Base-by-base conservation (phyloP, 2,888 invertebrate genomes). In the Napeogenes inachia region DNA sequence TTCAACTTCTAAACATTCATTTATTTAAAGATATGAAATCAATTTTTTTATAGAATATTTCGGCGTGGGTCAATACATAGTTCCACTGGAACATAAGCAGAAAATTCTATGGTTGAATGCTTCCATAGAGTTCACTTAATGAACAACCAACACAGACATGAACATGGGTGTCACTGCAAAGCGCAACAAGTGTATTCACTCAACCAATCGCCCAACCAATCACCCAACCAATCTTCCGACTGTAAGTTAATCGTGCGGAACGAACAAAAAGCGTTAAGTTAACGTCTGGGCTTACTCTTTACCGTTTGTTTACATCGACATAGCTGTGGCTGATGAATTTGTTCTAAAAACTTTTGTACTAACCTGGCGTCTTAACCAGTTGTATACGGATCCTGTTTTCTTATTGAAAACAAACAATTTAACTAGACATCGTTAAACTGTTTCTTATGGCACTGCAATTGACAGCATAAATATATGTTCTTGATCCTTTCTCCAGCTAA, bases 161-260 rank as follows among this genome's bases (percentile, higher is more conserved):
- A 73, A 73, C 73, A 68, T 64, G 63, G 53, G 62, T 69, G 68
- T 74, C 74, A 74, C 74, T 71, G 73, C 67, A 68, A 68, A 76
- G 75, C 71, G 78, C 84, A 84, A 84, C 82, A 84, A 82, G 82
- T 82, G 75, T 68, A 63, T 64, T 72, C 74, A 73, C 74, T 74
- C 73, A 70, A 79, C 78, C 64, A 67, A 73, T 79, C 74, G 68
- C 10, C 38, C 56, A 68, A 75, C 68, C 59, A 63, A 61, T 74
- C 65, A 58, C 38, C 56, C 6, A 30, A 50, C n/a, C 8, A n/a
- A 50, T 50, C 21, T 4, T 30, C 8, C 5, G 10, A 42, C 10
- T 10, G 8, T 33, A 42, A 59, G 65, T 60, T 59, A 64, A 63
- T 70, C 64, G 64, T 13, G 12, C n/a, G 50, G 56, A 57, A 42